Conservation (phyloP, 2,797 vertebrate species). For the Danio albolineatus region DNA sequence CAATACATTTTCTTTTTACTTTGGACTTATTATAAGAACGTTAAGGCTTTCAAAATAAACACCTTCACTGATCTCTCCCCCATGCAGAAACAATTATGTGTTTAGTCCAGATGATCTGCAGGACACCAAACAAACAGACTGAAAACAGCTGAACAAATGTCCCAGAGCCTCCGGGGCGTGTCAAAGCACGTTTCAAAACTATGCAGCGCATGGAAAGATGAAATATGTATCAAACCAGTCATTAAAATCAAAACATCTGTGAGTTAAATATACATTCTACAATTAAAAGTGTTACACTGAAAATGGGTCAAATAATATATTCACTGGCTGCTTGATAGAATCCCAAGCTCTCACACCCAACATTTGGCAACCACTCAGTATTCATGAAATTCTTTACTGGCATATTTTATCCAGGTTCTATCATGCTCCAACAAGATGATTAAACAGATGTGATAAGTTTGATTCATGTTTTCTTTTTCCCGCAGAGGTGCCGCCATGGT, state of each 20-base stretch:
- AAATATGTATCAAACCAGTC: conserved; percentile 24
- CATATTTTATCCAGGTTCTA: background rate
- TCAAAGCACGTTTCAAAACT: conserved; percentile 60
- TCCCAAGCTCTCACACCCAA: background rate
- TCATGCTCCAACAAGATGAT: conserved; percentile 36
- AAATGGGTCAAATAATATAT: conserved; percentile 1
- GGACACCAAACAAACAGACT: conserved; percentile 58
- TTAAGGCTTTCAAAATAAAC: conserved; percentile 46
- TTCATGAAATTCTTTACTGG: background rate
- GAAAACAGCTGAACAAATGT: conserved; percentile 49
- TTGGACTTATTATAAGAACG: conserved; percentile 13
- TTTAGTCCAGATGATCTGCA: conserved; percentile 35
- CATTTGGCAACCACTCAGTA: background rate
- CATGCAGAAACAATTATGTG: conserved; percentile 39
- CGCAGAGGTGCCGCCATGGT: background rate
- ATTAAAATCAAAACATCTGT: background rate
- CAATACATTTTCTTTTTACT: background rate
- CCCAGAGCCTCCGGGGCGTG: conserved; percentile 56
- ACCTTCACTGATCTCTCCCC: conserved; percentile 35
- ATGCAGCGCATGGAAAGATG: conserved; percentile 31
- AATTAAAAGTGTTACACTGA: background rate
- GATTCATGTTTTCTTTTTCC: conserved; percentile 4
- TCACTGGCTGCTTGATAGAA: background rate
- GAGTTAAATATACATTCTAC: background rate
- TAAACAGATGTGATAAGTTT: background rate